phyloP scores from a whole-genome alignment of 2,113 vertebrate genomes.

The Mirounga angustirostris region DNA sequence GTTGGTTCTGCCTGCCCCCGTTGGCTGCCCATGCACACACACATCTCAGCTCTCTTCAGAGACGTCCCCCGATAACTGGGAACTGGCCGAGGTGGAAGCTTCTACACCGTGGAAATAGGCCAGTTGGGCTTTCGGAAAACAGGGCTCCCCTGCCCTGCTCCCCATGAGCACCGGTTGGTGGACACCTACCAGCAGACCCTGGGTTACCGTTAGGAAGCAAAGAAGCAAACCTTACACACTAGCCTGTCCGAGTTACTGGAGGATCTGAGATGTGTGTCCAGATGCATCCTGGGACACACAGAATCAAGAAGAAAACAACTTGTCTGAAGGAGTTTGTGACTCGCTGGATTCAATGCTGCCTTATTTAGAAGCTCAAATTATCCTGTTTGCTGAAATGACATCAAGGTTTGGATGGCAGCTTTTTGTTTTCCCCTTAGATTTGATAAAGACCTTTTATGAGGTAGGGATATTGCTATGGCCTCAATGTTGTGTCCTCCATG shows the following conservation, averaged over 20 bases:
- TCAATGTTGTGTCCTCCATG: background rate
- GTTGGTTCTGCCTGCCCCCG: background rate
- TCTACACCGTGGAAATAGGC: background rate
- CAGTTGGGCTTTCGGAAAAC: background rate
- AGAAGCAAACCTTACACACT: fast-evolving
- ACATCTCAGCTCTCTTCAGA: fast-evolving
- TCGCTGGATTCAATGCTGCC: background rate
- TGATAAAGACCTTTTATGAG: background rate
- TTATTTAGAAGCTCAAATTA: background rate
- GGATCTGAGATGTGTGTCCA: fast-evolving
- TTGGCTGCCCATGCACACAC: background rate
- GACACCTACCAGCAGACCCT: too few relatives aligned
- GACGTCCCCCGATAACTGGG: too few relatives aligned
- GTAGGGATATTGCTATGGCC: background rate
- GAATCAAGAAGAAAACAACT: background rate
- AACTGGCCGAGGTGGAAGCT: fast-evolving
- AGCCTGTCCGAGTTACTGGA: fast-evolving
- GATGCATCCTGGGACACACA: background rate
- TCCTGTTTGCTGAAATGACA: background rate
- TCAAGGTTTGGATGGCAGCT: background rate
- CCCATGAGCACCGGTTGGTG: fast-evolving
- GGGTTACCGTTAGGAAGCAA: background rate
- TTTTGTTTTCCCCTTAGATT: background rate
- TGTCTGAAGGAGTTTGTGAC: background rate
- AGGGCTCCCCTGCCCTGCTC: background rate